These are phyloP conservation scores for Ditula angustiorana DNA, from an alignment of 2,888 invertebrate genomes.

Conservation along the genomic window DNA sequence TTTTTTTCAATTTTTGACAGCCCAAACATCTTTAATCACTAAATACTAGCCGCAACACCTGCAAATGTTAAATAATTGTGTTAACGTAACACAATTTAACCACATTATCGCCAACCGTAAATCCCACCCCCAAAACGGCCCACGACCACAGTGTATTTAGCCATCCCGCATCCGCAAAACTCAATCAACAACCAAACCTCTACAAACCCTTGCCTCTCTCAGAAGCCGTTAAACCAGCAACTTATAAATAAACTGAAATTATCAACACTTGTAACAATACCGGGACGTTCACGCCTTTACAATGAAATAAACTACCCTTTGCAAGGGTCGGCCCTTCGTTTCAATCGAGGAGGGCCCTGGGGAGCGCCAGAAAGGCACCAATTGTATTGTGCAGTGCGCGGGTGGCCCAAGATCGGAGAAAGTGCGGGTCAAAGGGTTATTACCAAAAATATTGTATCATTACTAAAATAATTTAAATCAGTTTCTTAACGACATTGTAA, in stretches of 20 bases:
- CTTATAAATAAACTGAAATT: conserved; percentile 38
- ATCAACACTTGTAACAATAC: conserved; percentile 45
- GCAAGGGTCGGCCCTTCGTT: conserved; percentile 51
- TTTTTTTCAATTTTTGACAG: too few species aligned
- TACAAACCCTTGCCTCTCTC: too few species aligned
- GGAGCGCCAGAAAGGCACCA: conserved; percentile 42
- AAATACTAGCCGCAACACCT: too few species aligned
- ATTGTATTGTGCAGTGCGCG: conserved; percentile 33
- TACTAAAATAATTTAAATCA: too few species aligned
- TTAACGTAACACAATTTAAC: too few species aligned
- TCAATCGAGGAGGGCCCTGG: conserved; percentile 48
- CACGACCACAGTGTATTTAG: background rate
- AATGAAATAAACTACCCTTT: conserved; percentile 58
- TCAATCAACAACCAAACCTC: background rate
- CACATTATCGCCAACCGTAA: too few species aligned
- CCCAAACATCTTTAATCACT: too few species aligned
- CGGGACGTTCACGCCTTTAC: conserved; percentile 49
- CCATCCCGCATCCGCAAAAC: background rate
- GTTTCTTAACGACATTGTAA: too few species aligned
- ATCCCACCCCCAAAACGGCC: too few species aligned
- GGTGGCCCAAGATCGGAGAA: background rate
- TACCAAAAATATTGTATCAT: too few species aligned
- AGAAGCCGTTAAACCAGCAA: conserved; percentile 2
- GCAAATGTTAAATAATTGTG: too few species aligned
- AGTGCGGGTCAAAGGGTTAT: background rate